Evolutionary conservation across 2,113 vertebrate genomes (phyloP).

Genomic region (Sarotherodon lohbergeri): DNA sequence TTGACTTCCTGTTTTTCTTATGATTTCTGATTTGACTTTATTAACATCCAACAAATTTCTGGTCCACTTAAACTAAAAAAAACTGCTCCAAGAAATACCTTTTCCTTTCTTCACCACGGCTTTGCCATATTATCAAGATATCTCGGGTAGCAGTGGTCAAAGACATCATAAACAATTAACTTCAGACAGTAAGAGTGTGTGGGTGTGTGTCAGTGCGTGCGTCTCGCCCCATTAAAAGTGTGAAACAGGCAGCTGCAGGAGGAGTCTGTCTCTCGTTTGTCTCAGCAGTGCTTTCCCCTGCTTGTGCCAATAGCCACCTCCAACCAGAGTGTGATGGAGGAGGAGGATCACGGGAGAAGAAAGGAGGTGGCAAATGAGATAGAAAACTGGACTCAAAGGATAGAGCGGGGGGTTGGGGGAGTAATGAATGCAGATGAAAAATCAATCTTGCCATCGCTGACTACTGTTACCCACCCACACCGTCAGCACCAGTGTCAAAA

Average conservation of each 20-base stretch:
- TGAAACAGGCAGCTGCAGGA: not conserved
- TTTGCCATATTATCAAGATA: not conserved
- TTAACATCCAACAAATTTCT: not conserved
- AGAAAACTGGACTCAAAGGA: not conserved
- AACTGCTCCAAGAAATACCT: not conserved
- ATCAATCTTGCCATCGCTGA: not conserved
- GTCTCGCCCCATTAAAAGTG: not conserved
- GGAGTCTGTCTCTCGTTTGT: not conserved
- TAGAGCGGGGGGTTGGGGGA: not conserved
- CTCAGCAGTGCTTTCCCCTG: not conserved
- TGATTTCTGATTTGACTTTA: not conserved
- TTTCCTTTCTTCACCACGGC: not conserved
- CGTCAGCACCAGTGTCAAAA: not conserved
- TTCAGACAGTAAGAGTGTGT: not conserved
- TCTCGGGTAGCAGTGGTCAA: not conserved
- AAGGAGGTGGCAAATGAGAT: not conserved
- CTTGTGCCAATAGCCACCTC: not conserved
- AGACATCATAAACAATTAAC: not conserved
- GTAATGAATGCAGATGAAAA: constrained; percentile 4
- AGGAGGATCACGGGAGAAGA: not conserved
- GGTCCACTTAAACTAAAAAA: not conserved
- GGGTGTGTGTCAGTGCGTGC: not conserved
- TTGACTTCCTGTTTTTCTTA: not conserved
- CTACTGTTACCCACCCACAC: not conserved
- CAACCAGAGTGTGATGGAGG: not conserved